Conservation (phyloP, 2,797 vertebrate species). For the Phoebastria nigripes region DNA sequence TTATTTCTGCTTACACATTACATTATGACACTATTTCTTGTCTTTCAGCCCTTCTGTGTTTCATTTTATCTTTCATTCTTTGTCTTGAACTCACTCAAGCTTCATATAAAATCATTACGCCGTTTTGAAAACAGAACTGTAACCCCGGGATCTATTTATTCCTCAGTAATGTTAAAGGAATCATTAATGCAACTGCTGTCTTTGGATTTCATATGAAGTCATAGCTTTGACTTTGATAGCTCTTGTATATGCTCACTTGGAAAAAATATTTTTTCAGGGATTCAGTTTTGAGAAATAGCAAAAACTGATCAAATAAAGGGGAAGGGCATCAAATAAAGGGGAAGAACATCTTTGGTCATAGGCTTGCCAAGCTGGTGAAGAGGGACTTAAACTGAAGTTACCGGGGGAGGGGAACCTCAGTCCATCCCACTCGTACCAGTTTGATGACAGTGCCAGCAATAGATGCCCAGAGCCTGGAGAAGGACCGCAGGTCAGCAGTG, state of each 20-base stretch:
- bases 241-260: neutral
- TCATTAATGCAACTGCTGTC: neutral
- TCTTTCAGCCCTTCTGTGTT: neutral
- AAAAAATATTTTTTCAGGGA: neutral
- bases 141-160: neutral
- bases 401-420: no score
- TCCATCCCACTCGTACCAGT: no score
- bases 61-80: neutral
- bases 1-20: neutral
- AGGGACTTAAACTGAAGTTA: no score
- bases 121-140: neutral
- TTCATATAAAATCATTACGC: neutral
- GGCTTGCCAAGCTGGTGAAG: no score
- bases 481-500: no score
- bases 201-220: neutral
- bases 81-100: neutral
- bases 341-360: no score
- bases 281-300: neutral
- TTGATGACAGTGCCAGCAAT: no score
- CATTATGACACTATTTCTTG: neutral
- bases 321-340: no score
- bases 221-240: neutral
- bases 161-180: neutral
- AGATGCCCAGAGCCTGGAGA: no score
- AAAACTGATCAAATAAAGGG: neutral